A percentile compares a stretch with the other conserved stretches of the same genome.
phyloP scores from a whole-genome alignment of 2,888 invertebrate species.

The Drosophila flavopinicola region DNA sequence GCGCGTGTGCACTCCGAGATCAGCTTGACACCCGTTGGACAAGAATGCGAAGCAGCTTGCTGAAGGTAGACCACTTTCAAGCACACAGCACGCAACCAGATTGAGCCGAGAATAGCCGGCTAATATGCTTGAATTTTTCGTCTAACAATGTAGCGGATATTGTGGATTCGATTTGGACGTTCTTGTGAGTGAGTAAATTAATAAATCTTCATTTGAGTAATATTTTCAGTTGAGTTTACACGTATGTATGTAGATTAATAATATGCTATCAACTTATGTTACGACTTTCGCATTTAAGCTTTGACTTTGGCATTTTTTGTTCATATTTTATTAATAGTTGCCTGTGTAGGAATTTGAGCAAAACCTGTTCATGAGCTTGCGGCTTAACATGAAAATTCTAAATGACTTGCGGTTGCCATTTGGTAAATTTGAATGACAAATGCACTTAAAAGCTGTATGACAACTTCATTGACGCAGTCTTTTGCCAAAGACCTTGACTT shows the following conservation, averaged over 20 bases:
- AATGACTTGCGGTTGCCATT: conserved; percentile 67
- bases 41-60: conserved; percentile 66
- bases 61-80: conserved; percentile 75
- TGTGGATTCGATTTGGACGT: conserved; percentile 2
- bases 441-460: conserved; percentile 21
- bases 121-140: conserved; percentile 9
- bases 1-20: conserved; percentile 44
- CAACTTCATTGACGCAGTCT: conserved; percentile 49
- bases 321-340: conserved; percentile 65
- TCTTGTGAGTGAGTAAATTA: neutral
- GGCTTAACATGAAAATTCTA: conserved; percentile 71
- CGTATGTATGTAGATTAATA: too few species aligned
- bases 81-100: conserved; percentile 58
- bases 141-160: conserved; percentile 27
- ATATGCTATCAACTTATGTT: neutral
- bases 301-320: conserved; percentile 19
- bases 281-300: conserved; percentile 26
- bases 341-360: conserved; percentile 12
- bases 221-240: too few species aligned
- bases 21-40: conserved; percentile 58
- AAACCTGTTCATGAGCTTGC: conserved; percentile 57
- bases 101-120: conserved; percentile 49
- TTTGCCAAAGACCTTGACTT: conserved; percentile 71
- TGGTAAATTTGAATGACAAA: conserved; percentile 49
- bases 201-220: neutral